Evolutionary conservation across 1,140 invertebrate genomes (phyloP), one percentile per base, ranked within the genome.

Genomic region (Gonatopus flavifemur): DNA sequence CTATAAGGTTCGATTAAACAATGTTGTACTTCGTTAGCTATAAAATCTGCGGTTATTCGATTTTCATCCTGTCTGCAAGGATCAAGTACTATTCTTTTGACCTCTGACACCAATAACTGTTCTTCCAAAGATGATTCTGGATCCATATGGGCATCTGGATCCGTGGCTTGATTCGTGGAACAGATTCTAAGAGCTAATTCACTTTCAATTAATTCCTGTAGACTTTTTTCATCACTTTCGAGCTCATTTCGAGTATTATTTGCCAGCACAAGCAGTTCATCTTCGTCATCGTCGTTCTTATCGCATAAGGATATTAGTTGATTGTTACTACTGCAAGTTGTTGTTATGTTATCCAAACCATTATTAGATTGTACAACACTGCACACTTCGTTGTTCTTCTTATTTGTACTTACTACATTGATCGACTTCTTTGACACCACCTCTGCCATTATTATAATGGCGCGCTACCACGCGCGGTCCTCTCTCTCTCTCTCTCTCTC

Each of bases 351-450:
- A 54, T 76, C 72, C 63, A 74, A 74, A 69, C 76, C 70, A 72
- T 72, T 72, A 52, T 76, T 77, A 73, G 77, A 77, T 76, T 74
- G 75, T 38, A 71, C 68, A 66, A 76, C 74, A 77, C 69, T 64
- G 65, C 76, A 78, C 67, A 76, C 72, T 55, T 70, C 69, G 64
- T 49, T 72, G 50, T 59, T 72, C 59, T 72, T 74, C n/a, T n/a
- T n/a, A n/a, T n/a, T n/a, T 48, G 53, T 77, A 77, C 77, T 79
- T 77, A 77, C 75, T 64, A 77, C 68, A 59, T 67, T 75, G 57
- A 71, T 70, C 42, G 72, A 74, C 48, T 75, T 77, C 64, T 79
- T 79, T 37, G 71, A 70, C 49, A 69, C 68, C 59, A 79, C 67
- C 62, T 77, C 77, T 55, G 77, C 74, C 75, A 79, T 79, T 64